Percentiles rank a stretch among this genome's conserved stretches.
Evolutionary conservation across 2,113 vertebrate genomes (phyloP).

Genomic region (Erythrocercus mccallii): DNA sequence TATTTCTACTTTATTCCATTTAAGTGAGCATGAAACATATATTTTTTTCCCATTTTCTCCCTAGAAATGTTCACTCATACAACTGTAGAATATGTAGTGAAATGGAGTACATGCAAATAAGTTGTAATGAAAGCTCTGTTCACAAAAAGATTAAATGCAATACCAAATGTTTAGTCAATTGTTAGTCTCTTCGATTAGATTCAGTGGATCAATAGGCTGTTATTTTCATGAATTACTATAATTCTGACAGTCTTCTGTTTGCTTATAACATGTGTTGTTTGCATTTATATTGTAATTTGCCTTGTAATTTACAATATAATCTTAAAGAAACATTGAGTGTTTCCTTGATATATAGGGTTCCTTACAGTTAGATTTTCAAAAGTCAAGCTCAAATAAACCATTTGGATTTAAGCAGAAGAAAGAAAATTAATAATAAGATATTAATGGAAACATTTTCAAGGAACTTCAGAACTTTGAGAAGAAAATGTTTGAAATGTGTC

Average conservation of each 20-base stretch:
- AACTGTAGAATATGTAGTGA: not conserved
- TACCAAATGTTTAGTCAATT: conserved; percentile 20
- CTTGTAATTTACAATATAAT: not conserved
- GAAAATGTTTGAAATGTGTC: not conserved
- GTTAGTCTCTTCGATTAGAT: conserved; percentile 11
- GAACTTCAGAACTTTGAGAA: not conserved
- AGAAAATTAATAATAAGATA: not conserved
- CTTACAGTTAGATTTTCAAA: not conserved
- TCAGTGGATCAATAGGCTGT: conserved; percentile 28
- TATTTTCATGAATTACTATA: conserved; percentile 45
- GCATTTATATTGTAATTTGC: conserved; percentile 44
- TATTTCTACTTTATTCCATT: not conserved
- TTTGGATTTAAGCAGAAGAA: not conserved
- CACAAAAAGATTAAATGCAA: not conserved
- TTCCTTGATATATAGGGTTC: not conserved
- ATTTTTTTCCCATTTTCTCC: not conserved
- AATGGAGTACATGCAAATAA: not conserved
- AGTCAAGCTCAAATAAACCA: not conserved
- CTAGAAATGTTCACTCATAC: not conserved
- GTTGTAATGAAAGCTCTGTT: not conserved
- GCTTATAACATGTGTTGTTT: conserved; percentile 4
- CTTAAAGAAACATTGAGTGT: not conserved
- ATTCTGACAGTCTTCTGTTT: conserved; percentile 24
- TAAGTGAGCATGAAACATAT: not conserved
- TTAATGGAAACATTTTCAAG: not conserved